Conservation (phyloP, 2,888 invertebrate genomes). For the Leptothorax acervorum region DNA sequence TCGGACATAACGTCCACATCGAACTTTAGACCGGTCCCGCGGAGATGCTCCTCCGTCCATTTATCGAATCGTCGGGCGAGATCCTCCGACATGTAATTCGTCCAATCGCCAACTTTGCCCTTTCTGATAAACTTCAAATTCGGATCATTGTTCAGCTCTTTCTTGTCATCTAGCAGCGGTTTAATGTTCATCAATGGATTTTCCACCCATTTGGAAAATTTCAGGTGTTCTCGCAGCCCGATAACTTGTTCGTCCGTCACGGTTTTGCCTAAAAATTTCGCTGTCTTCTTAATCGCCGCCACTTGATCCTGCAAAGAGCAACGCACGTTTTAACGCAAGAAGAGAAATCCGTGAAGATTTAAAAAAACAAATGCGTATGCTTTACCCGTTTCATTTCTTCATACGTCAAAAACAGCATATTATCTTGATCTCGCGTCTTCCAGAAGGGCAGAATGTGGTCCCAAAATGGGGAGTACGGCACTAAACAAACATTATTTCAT, state of each 20-base stretch:
- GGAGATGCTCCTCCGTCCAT: constrained; percentile 80
- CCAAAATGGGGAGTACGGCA: constrained; percentile 80
- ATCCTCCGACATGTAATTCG: constrained; percentile 91
- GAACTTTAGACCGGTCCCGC: constrained; percentile 57
- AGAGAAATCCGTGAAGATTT: background rate
- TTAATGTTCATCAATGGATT: constrained; percentile 93
- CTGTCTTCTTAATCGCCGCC: constrained; percentile 89
- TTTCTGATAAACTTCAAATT: constrained; percentile 90
- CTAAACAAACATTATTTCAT: constrained; percentile 65
- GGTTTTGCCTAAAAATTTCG: constrained; percentile 90
- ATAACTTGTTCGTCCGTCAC: constrained; percentile 90
- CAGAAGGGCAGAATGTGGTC: constrained; percentile 85
- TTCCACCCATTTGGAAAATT: constrained; percentile 93
- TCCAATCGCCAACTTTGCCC: constrained; percentile 93
- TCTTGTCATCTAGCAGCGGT: constrained; percentile 87
- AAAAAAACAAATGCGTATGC: background rate
- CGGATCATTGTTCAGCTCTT: constrained; percentile 86
- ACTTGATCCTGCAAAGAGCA: constrained; percentile 88
- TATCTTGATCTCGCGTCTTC: constrained; percentile 86
- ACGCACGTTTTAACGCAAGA: constrained; percentile 15
- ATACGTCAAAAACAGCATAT: constrained; percentile 87
- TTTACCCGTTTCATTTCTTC: constrained; percentile 87
- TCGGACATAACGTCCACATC: constrained; percentile 38
- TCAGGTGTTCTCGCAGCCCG: constrained; percentile 90
- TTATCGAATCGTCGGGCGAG: constrained; percentile 89